Evolutionary conservation across 1,140 invertebrate species (phyloP), one percentile per base, ranked within the genome.

Genomic region (Pogonognathellus flavescens): DNA sequence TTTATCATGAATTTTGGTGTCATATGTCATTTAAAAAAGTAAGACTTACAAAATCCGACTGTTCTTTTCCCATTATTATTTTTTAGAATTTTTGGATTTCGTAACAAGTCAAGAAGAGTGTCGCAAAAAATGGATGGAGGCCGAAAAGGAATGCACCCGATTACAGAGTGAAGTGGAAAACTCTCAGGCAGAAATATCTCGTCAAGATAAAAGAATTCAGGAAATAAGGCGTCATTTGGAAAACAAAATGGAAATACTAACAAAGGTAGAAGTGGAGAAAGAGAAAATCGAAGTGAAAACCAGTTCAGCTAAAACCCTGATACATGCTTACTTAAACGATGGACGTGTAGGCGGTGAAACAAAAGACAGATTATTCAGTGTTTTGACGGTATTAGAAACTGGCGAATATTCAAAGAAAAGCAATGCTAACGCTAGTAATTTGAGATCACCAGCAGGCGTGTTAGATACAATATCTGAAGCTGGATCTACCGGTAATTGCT

Each of bases 191-290:
- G 94, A 94, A 82, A 93, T 94, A 53, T 91, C 92, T 0, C 93
- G 94, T 86, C 92, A 95, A 82, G 95, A 96, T 85, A 93, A 93
- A 16, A 95, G 96, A 89, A 92, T 97, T 60, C 93, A 93, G 85
- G 94, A 95, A 89, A 95, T 94, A 0, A 93, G 95, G 76, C 94
- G 93, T 85, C 91, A 96, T 53, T 91, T 97, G 8, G 95, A 97
- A 89, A 92, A 93, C 60, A 96, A 97, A 89, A 95, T 94, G 87
- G 93, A 93, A 87, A 93, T 93, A 83, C 91, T 94, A 31, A 91
- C 92, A 25, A 90, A 90, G 83, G 93, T 92, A 0, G 93, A 95
- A 89, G 91, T 93, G 9, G 94, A 95, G 55, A 92, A 93, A 60
- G 92, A 93, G 88, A 89, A 91, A 82, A 91, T 95, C 90, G 93